Evolutionary conservation across 2,113 vertebrate genomes (phyloP).

Genomic region (Cynocephalus volans): DNA sequence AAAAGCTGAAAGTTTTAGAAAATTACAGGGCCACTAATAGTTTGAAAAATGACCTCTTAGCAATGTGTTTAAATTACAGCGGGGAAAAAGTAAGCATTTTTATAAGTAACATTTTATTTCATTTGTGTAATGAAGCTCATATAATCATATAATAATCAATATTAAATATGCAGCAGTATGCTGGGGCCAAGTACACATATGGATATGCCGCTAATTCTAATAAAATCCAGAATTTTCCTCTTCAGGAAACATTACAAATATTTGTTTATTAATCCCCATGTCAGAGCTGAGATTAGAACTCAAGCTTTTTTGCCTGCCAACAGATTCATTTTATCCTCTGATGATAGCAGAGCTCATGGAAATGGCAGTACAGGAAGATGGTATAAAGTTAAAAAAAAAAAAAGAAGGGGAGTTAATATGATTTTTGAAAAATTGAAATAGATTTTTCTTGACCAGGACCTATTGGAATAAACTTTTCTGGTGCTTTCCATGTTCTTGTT

Average conservation of each 20-base stretch:
- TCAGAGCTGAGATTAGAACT: slow-evolving; percentile 53
- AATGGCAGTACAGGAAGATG: accelerated
- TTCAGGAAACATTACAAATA: slow-evolving; percentile 61
- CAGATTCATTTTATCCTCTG: neutral
- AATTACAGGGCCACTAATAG: neutral
- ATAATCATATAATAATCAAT: slow-evolving; percentile 68
- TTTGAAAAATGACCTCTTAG: slow-evolving; percentile 72
- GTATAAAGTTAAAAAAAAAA: neutral
- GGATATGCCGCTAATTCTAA: slow-evolving; percentile 2
- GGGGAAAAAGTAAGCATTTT: slow-evolving; percentile 2
- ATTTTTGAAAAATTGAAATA: neutral
- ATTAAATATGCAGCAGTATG: slow-evolving; percentile 30
- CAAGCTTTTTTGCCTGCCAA: neutral
- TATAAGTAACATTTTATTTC: slow-evolving; percentile 63
- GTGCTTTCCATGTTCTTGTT: neutral
- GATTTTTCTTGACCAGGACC: neutral
- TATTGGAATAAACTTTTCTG: neutral
- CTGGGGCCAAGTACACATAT: neutral
- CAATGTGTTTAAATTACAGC: slow-evolving; percentile 11
- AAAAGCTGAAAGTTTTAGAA: slow-evolving; percentile 49
- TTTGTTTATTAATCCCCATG: slow-evolving; percentile 67
- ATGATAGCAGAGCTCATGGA: neutral
- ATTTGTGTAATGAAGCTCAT: slow-evolving; percentile 69
- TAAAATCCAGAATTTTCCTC: slow-evolving; percentile 48
- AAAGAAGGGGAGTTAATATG: no score